A percentile compares a stretch with the other conserved stretches of the same genome.
Conservation (phyloP, 2,113 vertebrate genomes). For the Prietella phreatophila region DNA sequence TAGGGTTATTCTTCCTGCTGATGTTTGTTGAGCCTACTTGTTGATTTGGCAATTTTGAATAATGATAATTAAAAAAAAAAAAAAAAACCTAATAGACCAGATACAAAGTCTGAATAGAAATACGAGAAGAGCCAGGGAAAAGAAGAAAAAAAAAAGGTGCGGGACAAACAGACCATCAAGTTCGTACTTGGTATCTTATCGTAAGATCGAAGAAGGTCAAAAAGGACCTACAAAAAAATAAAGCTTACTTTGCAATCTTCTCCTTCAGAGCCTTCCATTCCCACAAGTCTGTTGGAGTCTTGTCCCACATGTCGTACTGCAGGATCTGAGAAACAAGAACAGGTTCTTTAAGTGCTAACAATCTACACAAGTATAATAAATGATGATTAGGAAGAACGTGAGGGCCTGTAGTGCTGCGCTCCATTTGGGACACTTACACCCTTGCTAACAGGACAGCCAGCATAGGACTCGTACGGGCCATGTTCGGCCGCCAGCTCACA, state of each 20-base stretch:
- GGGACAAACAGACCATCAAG: neutral
- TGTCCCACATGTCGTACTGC: conserved; percentile 94
- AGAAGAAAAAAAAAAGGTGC: neutral
- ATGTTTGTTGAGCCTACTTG: neutral
- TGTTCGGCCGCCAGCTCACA: conserved; percentile 82
- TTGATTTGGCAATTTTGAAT: neutral
- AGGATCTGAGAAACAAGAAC: conserved; percentile 75
- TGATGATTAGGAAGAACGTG: neutral
- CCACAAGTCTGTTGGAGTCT: conserved; percentile 85
- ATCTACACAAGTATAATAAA: neutral
- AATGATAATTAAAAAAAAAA: neutral
- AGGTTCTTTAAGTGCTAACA: neutral
- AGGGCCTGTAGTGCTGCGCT: neutral
- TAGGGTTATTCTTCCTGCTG: neutral
- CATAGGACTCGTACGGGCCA: conserved; percentile 84
- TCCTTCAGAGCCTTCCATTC: conserved; percentile 87
- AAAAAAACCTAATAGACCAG: neutral
- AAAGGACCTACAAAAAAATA: neutral
- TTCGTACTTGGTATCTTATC: fast-evolving
- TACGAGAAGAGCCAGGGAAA: too few species aligned
- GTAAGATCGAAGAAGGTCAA: neutral
- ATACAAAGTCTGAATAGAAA: neutral
- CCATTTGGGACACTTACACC: conserved; percentile 77
- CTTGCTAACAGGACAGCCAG: conserved; percentile 88
- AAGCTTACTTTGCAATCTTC: conserved; percentile 87